Base-by-base conservation (phyloP, 2,113 vertebrate species). In the Laterallus jamaicensis region DNA sequence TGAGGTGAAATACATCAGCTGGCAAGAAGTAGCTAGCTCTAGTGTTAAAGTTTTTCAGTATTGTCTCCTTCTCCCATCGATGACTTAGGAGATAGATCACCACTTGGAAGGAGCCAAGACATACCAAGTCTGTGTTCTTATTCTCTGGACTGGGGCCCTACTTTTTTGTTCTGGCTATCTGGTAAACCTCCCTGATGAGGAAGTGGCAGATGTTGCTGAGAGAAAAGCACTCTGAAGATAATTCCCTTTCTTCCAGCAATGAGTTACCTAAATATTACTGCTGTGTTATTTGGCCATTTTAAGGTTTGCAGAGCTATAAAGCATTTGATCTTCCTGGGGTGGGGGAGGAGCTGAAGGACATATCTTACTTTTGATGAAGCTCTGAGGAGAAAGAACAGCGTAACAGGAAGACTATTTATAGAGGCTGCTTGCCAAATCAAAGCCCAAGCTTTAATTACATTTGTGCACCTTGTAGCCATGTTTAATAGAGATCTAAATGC, bases 271-370 rank as follows among this genome's bases (percentile, higher is more conserved):
- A 92, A 75, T 82, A 82, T 80, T 77, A 58, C 22, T 54, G 66
- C 87, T 92, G 28, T 82, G 75, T 52, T 50, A 25, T 75, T 93
- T 92, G 66, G 76, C 80, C 0, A 0, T 66, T 86, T 49, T 54
- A 70, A 88, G 90, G 82, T 77, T 88, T 89, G 82, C 66, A 77
- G 80, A 67, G 54, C 82, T 91, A 76, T 93, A 92, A 96, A 96
- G 40, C 59, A 69, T 83, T 71, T 60, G 58, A 89, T 90, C 71
- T 71, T 92, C 70, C 47, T 31, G 37, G 52, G n/a, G 15, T 67
- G 13, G 60, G 31, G 42, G 83, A 88, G 35, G 70, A 95, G 58
- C 55, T 94, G 92, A 96, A 97, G 87, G 82, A 73, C 52, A 20
- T 69, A 4, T 81, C 47, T 87, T 58, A 54, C n/a, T 80, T 89